Evolutionary conservation across 2,113 vertebrate genomes (phyloP), one percentile per base, ranked within the genome.

Genomic region (Podarcis raffonei): DNA sequence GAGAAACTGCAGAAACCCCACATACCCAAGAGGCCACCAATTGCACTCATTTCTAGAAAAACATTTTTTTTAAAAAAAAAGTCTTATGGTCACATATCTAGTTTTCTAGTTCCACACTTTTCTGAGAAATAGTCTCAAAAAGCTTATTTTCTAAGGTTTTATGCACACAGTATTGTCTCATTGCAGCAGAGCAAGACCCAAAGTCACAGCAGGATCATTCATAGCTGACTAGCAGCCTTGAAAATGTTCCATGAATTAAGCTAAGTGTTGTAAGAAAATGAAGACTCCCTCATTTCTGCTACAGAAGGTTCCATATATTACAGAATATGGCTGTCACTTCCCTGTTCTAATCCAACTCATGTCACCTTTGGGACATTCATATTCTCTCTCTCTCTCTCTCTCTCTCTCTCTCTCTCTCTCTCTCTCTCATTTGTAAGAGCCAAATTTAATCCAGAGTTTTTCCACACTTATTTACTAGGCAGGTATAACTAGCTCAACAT

Each of bases 301-400:
- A 13, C 1, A 42, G 42, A 20, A 23, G 81, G 1, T 3, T 79
- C 1, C 3, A 22, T 8, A 6, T 39, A 27, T 6, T 83, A 68
- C 32, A 13, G 77, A 85, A 22, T 7, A 48, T 16, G 6, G 62
- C 83, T 91, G 89, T 20, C 85, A 0, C 65, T 53, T 86, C 89
- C 59, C 22, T 30, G 81, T 23, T 1, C 22, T 81, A 90, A 76
- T 7, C 39, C 39, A 25, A 0, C 30, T 4, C 5, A 27, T 2
- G 7, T 7, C 13, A 37, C n/a, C 1, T 2, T 0, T 83, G n/a
- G 74, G 91, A 72, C 1, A 22, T 0, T 0, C 0, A 86, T 18
- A 0, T 15, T 81, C 57, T 78, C 9, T 48, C 42, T 48, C 8
- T 48, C 42, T 53, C 48, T 53, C 48, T 48, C 48, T 48, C 48